Evolutionary conservation across 2,113 vertebrate species (phyloP).

Genomic region (Hippoglossus stenolepis): DNA sequence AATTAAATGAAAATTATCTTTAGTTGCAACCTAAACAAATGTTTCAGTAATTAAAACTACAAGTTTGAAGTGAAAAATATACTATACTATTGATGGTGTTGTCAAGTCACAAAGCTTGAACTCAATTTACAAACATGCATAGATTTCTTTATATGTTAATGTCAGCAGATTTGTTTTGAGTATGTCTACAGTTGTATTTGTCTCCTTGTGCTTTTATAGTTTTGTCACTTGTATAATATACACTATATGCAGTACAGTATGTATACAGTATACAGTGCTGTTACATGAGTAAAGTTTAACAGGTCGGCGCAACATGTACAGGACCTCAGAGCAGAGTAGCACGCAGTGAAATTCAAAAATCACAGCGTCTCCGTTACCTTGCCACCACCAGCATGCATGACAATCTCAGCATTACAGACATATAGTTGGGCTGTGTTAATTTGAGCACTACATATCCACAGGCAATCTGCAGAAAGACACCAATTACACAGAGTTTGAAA

Average conservation of each 20-base stretch:
- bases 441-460: slow-evolving; percentile 74
- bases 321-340: no score
- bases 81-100: no score
- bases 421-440: slow-evolving; percentile 71
- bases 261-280: neutral
- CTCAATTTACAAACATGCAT: neutral
- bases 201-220: neutral
- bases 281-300: neutral
- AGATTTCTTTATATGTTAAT: no score
- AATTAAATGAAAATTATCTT: neutral
- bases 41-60: neutral
- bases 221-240: neutral
- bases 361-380: slow-evolving; percentile 57
- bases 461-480: slow-evolving; percentile 80
- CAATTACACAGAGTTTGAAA: slow-evolving; percentile 85
- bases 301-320: neutral
- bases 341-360: slow-evolving; percentile 19
- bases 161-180: no score
- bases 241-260: neutral
- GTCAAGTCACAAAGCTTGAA: neutral
- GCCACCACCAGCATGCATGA: slow-evolving; percentile 54
- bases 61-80: neutral
- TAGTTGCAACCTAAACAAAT: neutral
- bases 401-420: slow-evolving; percentile 73
- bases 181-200: neutral